Percentiles rank a stretch among this genome's conserved stretches.
Evolutionary conservation across 2,888 invertebrate species (phyloP).

Genomic region (Stenolophus ochropezus): DNA sequence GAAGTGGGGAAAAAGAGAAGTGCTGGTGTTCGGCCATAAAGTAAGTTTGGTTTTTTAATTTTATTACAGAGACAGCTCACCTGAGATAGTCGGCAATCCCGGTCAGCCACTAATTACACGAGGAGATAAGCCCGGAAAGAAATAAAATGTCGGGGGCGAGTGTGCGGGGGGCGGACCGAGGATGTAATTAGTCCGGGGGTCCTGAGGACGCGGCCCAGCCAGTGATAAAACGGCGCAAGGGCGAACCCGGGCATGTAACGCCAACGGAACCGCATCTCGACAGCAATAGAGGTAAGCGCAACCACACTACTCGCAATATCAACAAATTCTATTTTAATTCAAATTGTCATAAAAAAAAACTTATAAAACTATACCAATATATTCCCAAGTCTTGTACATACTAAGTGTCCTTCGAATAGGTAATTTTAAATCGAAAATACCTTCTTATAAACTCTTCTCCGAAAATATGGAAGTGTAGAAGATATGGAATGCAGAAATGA

Average conservation of each 20-base stretch:
- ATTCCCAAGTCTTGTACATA: too few species aligned
- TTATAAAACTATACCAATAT: too few species aligned
- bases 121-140: conserved; percentile 54
- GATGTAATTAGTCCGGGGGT: conserved; percentile 45
- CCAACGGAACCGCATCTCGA: background rate
- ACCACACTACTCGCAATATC: background rate
- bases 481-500: too few species aligned
- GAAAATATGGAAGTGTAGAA: too few species aligned
- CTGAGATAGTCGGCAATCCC: conserved; percentile 58
- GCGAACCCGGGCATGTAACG: conserved; percentile 17
- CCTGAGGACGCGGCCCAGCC: background rate
- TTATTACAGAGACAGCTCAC: conserved; percentile 56
- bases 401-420: too few species aligned
- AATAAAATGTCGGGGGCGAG: conserved; percentile 51
- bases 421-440: too few species aligned
- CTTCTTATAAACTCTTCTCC: too few species aligned
- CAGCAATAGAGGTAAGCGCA: conserved; percentile 5
- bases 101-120: conserved; percentile 58
- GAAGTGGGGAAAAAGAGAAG: conserved; percentile 15
- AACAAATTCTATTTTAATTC: background rate
- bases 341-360: background rate
- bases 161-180: conserved; percentile 39
- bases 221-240: conserved; percentile 29
- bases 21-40: conserved; percentile 48
- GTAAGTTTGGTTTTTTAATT: conserved; percentile 52